Evolutionary conservation across 2,113 vertebrate genomes (phyloP), one percentile per base, ranked within the genome.

Genomic region (Archilochus colubris): DNA sequence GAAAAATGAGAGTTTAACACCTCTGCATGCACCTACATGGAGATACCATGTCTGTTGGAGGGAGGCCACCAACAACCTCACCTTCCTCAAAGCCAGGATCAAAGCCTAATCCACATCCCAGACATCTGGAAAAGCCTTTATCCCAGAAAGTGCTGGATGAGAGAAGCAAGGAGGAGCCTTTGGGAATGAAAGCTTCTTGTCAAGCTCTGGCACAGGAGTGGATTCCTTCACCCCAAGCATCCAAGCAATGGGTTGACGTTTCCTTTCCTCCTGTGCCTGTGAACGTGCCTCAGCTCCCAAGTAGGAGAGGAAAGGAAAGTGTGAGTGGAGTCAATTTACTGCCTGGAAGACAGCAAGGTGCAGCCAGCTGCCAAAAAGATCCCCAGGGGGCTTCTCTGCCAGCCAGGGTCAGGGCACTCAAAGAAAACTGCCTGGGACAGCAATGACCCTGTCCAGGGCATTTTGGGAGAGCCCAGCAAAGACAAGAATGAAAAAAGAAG

Each of bases 231-330:
- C 28, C 28, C 24, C 3, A 2, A 16, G 24, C 30, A 54, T 2
- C 55, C 9, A 25, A 69, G 31, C 17, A 27, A 33, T 1, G 6
- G 38, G 76, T 24, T 88, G 73, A 2, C 4, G 43, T 62, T 59
- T 46, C 58, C 62, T 77, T 76, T 36, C 51, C 55, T 74, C 46
- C 38, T 0, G 0, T 0, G 0, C 38, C 59, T 16, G 22, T 25
- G 12, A 69, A 27, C 20, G 30, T 1, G 2, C 7, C 1, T 22
- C 78, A 59, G 36, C 12, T 72, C n/a, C 46, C 0, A 0, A 36
- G 50, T 0, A 4, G 67, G 54, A 76, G 36, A 81, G 74, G 83
- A 76, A 84, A 86, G 55, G 27, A 36, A 84, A 80, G n/a, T 1
- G 9, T 18, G 6, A 75, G 15, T 67, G n/a, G 73, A 40, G 17